Conservation (phyloP, 2,113 vertebrate species). For the Lasiurus cinereus region DNA sequence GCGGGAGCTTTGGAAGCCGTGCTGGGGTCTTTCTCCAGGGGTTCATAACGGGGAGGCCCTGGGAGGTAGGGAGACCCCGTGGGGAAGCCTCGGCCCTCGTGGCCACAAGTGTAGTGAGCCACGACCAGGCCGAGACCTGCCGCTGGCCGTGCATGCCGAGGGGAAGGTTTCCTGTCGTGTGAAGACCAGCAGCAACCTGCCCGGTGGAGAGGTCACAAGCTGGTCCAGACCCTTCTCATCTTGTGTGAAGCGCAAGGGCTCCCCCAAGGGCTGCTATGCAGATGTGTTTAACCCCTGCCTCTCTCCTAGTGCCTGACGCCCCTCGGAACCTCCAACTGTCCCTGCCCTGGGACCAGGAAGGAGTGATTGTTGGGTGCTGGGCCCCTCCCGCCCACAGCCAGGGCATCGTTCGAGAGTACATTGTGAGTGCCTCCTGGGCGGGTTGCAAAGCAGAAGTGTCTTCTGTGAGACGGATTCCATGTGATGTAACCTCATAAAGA, state of each 20-base stretch:
- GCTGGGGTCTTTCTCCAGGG: not conserved
- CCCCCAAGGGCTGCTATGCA: not conserved
- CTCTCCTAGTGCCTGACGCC: slow-evolving; percentile 93
- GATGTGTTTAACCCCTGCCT: slow-evolving; percentile 36
- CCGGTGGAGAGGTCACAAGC: no score
- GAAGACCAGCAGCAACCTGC: not conserved
- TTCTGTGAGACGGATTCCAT: not conserved
- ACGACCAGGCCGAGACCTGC: not conserved
- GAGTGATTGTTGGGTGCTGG: slow-evolving; percentile 91
- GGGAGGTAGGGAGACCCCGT: not conserved
- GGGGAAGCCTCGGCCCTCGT: not conserved
- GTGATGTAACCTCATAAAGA: not conserved
- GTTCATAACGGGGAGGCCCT: not conserved
- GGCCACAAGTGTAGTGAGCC: not conserved
- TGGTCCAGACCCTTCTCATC: not conserved
- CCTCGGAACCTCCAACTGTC: slow-evolving; percentile 94
- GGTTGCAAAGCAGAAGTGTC: not conserved
- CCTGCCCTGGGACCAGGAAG: slow-evolving; percentile 90
- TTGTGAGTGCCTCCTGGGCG: slow-evolving; percentile 88
- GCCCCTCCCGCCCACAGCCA: slow-evolving; percentile 90
- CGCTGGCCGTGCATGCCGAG: not conserved
- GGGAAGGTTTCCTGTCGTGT: not conserved
- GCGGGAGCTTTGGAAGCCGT: not conserved
- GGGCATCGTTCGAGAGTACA: slow-evolving; percentile 95
- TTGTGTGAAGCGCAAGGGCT: not conserved